Conservation (phyloP, 2,888 invertebrate species). For the Hoplodrina blanda region DNA sequence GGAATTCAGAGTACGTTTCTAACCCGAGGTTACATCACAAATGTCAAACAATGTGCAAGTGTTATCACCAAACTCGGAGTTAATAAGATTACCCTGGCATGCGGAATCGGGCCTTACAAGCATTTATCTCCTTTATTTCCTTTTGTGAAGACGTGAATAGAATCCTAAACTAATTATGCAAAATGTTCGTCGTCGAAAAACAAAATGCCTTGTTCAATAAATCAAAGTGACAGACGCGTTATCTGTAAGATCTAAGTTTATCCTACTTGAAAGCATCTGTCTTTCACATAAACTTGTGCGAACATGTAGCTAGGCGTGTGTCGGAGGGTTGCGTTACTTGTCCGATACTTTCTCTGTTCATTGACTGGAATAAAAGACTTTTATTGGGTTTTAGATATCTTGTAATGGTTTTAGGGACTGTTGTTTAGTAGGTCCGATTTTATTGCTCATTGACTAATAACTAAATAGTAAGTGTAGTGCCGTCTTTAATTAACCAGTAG, state of each 20-base stretch:
- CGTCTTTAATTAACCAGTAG: slow-evolving; percentile 14
- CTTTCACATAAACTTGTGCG: slow-evolving; percentile 34
- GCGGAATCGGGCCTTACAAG: not conserved
- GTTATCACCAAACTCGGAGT: no score
- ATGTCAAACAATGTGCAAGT: no score
- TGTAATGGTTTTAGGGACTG: slow-evolving; percentile 42
- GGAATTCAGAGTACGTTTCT: no score
- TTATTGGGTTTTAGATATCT: slow-evolving; percentile 55
- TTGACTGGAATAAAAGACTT: slow-evolving; percentile 52
- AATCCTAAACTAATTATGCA: slow-evolving; percentile 41
- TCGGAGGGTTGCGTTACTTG: slow-evolving; percentile 33
- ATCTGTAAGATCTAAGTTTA: slow-evolving; percentile 42
- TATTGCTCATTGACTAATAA: not conserved
- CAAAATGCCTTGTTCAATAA: slow-evolving; percentile 47
- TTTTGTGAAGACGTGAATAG: slow-evolving; percentile 13
- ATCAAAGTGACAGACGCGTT: slow-evolving; percentile 47
- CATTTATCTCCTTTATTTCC: slow-evolving; percentile 15
- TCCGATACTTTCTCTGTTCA: slow-evolving; percentile 51
- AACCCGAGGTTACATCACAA: no score
- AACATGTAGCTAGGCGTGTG: slow-evolving; percentile 38
- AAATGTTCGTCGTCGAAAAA: slow-evolving; percentile 36
- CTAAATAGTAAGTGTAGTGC: not conserved
- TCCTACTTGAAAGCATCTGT: slow-evolving; percentile 45
- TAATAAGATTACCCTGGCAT: no score
- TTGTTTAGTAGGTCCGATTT: slow-evolving; percentile 23